Percentiles rank a stretch among this genome's conserved stretches.
Conservation (phyloP, 2,797 vertebrate species). For the Melanotaenia trifasciata region DNA sequence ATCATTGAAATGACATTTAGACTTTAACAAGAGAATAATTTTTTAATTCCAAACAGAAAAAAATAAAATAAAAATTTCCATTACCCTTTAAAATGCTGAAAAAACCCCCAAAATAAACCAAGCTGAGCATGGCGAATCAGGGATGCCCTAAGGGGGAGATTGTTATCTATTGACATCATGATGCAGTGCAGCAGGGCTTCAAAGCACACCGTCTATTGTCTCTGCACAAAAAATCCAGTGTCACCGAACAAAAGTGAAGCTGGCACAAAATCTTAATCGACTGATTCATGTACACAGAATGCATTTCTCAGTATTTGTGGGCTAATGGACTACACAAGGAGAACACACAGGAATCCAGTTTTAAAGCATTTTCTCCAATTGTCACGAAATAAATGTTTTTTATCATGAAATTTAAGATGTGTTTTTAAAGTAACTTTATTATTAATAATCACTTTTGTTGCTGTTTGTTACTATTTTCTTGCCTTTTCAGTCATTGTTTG, state of each 20-base stretch:
- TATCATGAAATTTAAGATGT: not conserved
- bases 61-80: not conserved
- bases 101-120: not conserved
- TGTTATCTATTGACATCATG: constrained; percentile 1
- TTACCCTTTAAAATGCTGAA: not conserved
- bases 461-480: not conserved
- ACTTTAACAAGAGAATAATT: not conserved
- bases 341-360: not conserved
- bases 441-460: not conserved
- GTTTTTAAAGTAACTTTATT: not conserved
- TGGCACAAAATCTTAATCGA: not conserved
- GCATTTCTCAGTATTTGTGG: no score
- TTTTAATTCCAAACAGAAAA: not conserved
- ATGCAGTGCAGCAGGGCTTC: not conserved
- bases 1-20: not conserved
- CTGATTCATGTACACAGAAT: no score
- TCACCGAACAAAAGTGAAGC: not conserved
- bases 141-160: not conserved
- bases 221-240: not conserved
- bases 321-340: not conserved
- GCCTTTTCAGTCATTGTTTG: not conserved
- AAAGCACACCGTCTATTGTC: not conserved
- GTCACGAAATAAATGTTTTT: not conserved
- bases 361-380: not conserved
- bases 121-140: not conserved